Percentiles rank a stretch among this genome's conserved stretches.
Evolutionary conservation across 2,888 invertebrate species (phyloP).

Genomic region (Drosophila niveifrons): DNA sequence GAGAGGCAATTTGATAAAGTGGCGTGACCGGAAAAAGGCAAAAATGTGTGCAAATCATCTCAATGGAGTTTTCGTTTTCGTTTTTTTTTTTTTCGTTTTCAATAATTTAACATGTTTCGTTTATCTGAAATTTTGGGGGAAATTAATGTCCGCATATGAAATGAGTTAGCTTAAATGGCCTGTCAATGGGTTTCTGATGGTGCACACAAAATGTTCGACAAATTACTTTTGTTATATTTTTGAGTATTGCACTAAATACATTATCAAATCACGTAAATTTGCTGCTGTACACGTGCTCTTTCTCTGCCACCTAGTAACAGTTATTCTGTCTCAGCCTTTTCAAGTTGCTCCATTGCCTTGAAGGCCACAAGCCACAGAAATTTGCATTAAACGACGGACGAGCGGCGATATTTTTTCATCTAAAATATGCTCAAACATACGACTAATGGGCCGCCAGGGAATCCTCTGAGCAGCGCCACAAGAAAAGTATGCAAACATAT

Average conservation of each 20-base stretch:
- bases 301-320: background rate
- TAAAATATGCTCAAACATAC: constrained; percentile 70
- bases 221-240: constrained; percentile 13
- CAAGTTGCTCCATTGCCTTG: constrained; percentile 7
- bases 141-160: constrained; percentile 33
- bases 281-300: background rate
- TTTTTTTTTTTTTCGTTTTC: constrained; percentile 3
- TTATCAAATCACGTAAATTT: background rate
- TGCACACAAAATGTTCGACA: too few species aligned
- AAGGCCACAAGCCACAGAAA: constrained; percentile 41
- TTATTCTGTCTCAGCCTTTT: constrained; percentile 5
- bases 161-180: constrained; percentile 12
- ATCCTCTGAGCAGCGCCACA: constrained; percentile 35
- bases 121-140: constrained; percentile 19
- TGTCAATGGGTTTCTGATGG: constrained; percentile 12
- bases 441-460: constrained; percentile 79
- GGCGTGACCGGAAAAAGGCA: constrained; percentile 51
- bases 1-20: constrained; percentile 64
- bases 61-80: constrained; percentile 22
- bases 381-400: constrained; percentile 59
- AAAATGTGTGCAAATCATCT: constrained; percentile 44
- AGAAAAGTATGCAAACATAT: constrained; percentile 65
- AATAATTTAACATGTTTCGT: constrained; percentile 55
- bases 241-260: constrained; percentile 4
- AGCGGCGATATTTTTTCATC: constrained; percentile 76